Percentiles rank a stretch among this genome's conserved stretches.
Evolutionary conservation across 2,797 vertebrate genomes (phyloP).

Genomic region (Amniataba percoides): DNA sequence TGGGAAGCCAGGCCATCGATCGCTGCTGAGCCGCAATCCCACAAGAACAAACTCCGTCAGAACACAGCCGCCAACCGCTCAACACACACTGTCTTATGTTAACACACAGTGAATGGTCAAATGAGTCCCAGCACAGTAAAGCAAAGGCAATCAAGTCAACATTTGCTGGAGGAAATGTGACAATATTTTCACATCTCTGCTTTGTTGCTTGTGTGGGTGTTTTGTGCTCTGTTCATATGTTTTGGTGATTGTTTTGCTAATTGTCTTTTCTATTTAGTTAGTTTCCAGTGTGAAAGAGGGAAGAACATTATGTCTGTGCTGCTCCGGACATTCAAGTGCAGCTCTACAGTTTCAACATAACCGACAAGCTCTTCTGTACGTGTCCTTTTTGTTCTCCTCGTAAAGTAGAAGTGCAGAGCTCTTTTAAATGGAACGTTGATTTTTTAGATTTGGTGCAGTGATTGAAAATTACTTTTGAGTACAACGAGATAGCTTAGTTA

Average conservation of each 20-base stretch:
- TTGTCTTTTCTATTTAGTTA: conserved; percentile 61
- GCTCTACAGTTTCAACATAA: conserved; percentile 39
- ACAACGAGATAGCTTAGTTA: not conserved
- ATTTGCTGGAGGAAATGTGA: conserved; percentile 4
- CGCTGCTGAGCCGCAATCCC: conserved; percentile 85
- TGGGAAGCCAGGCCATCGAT: conserved; percentile 91
- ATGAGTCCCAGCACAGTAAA: conserved; percentile 4
- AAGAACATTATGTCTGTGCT: conserved; percentile 46
- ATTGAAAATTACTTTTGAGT: not conserved
- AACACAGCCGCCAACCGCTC: not conserved
- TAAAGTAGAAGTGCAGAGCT: not conserved
- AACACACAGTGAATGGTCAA: not conserved
- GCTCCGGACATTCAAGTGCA: conserved; percentile 34
- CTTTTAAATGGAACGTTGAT: not conserved
- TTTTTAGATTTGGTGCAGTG: not conserved
- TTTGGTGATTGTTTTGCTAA: conserved; percentile 18
- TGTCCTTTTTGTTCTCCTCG: not conserved
- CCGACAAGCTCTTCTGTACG: not conserved
- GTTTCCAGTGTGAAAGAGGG: conserved; percentile 19
- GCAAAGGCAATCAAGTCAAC: not conserved
- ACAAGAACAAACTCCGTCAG: conserved; percentile 58
- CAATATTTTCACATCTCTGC: not conserved
- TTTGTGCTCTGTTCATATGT: conserved; percentile 25
- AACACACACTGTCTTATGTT: not conserved
- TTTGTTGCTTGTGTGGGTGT: conserved; percentile 16